These are phyloP conservation scores for Serilophus lunatus DNA, from an alignment of 2,113 vertebrate species.

Conservation along the genomic window DNA sequence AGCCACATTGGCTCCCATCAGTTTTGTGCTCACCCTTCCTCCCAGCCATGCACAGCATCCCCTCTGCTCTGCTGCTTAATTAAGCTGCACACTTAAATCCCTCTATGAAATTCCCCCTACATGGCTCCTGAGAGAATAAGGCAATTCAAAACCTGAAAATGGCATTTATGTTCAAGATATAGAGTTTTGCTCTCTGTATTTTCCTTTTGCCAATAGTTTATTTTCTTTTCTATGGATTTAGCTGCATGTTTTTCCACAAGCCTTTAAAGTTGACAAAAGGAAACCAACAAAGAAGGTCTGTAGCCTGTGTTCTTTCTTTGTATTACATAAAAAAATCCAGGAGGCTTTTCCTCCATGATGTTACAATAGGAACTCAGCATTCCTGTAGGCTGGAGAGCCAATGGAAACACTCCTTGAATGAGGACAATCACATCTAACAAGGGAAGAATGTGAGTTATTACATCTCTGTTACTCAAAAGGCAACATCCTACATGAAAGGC, in stretches of 20 bases:
- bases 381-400: not conserved
- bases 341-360: not conserved
- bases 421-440: not conserved
- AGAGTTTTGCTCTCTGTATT: not conserved
- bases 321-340: not conserved
- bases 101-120: not conserved
- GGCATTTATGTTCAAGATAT: not conserved
- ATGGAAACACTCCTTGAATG: not conserved
- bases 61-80: not conserved
- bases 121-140: not conserved
- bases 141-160: not conserved
- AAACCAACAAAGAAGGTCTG: not conserved
- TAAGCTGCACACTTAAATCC: not conserved
- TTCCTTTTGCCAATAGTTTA: not conserved
- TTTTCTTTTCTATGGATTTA: not conserved
- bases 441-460: not conserved
- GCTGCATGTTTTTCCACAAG: not conserved
- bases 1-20: not conserved
- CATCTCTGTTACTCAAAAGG: not conserved
- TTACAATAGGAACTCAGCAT: not conserved
- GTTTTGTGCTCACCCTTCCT: not conserved
- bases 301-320: not conserved
- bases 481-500: not conserved
- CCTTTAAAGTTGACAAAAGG: not conserved
- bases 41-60: not conserved